Evolutionary conservation across 2,797 vertebrate species (phyloP), one percentile per base, ranked within the genome.

Genomic region (Sus cebifrons): DNA sequence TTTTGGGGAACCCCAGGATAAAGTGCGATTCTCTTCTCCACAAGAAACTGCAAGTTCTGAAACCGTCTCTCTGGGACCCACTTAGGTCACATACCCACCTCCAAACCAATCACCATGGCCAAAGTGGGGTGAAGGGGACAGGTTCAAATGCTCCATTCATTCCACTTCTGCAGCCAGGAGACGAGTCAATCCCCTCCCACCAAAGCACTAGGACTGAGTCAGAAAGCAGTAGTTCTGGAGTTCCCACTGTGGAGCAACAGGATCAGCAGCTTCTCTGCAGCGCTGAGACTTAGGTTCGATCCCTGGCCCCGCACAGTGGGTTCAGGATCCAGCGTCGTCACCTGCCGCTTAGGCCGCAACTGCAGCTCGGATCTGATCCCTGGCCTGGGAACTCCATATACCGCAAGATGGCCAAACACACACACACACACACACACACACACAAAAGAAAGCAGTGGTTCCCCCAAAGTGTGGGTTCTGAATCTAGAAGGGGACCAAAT

Each of bases 21-120:
- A 96, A 94, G 44, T 6, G 5, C 13, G 29, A 75, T 52, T 94
- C 60, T 88, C 44, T 85, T 92, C 95, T 85, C 82, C 49, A 52
- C 44, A 58, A 77, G 68, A 96, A 95, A 71, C 36, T 90, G 52
- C 77, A 94, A 92, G 56, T 87, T 95, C 91, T 85, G 44, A 73
- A 79, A 77, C 11, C 13, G 40, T 79, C 65, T 87, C 65, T 96
- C 36, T 87, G 64, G 13, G 56, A 91, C n/a, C 14, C 21, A 36
- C 81, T 74, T 18, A 17, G 75, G 54, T 62, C 25, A 77, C 84
- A 87, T 36, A 49, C 6, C 54, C 60, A 94, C 54, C 81, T 87
- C 60, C 73, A 73, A 92, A 58, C 60, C 56, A 56, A 86, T 77
- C 23, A 17, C 29, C 29, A 7, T 44, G 77, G 70, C 67, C 73